phyloP scores from a whole-genome alignment of 2,888 invertebrate genomes.

The Agapostemon virescens region DNA sequence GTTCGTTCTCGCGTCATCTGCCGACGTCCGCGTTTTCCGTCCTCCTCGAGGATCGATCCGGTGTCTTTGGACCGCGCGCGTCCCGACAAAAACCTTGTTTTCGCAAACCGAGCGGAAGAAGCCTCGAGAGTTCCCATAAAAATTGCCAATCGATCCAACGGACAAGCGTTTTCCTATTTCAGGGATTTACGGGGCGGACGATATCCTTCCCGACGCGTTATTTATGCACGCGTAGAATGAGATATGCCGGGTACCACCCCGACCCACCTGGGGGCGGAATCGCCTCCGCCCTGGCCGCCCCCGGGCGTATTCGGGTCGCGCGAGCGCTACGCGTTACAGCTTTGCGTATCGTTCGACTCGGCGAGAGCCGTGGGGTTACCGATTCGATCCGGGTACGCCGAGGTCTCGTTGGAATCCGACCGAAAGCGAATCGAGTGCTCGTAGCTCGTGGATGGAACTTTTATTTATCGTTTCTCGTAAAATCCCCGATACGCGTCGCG shows the following conservation, averaged over 20 bases:
- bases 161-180: constrained; percentile 27
- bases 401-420: not conserved
- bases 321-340: constrained; percentile 55
- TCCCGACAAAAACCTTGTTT: not conserved
- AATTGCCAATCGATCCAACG: constrained; percentile 3
- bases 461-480: not conserved
- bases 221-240: constrained; percentile 66
- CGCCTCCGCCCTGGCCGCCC: constrained; percentile 79
- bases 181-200: constrained; percentile 43
- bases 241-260: constrained; percentile 75
- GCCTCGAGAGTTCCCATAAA: not conserved
- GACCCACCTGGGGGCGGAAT: constrained; percentile 80
- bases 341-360: constrained; percentile 36
- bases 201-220: constrained; percentile 49
- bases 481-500: not conserved
- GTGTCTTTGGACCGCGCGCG: not conserved
- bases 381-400: not conserved
- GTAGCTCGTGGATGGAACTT: not conserved
- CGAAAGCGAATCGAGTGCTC: not conserved
- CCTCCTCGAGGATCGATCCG: not conserved
- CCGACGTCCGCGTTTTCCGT: not conserved
- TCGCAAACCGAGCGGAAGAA: not conserved
- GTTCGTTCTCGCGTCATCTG: constrained; percentile 31
- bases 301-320: constrained; percentile 78
- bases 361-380: not conserved